These are phyloP conservation scores for Cottoperca gobio DNA, from an alignment of 2,797 vertebrate genomes.

Conservation along the genomic window DNA sequence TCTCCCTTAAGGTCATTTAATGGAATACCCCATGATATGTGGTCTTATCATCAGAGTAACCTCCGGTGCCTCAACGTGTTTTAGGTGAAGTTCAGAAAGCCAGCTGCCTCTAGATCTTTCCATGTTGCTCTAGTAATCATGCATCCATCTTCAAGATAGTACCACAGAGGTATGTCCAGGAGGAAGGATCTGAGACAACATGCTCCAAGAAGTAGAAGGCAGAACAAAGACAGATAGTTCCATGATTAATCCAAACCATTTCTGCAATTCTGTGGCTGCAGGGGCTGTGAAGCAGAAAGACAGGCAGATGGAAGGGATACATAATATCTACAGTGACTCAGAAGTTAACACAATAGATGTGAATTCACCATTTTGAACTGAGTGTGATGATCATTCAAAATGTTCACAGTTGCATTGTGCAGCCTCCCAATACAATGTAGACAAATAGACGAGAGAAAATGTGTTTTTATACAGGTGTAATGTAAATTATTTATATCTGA, in stretches of 20 bases:
- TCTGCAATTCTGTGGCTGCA: background rate
- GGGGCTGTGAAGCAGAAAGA: too few relatives aligned
- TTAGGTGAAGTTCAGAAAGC: slow-evolving; percentile 87
- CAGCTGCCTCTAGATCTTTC: slow-evolving; percentile 86
- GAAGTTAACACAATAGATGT: background rate
- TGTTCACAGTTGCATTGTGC: background rate
- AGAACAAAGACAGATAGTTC: background rate
- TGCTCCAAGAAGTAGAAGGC: slow-evolving; percentile 86
- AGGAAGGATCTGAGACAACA: slow-evolving; percentile 76
- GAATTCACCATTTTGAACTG: background rate
- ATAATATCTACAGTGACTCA: background rate
- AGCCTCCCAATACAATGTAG: background rate
- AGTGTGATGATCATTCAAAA: background rate
- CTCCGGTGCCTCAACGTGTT: slow-evolving; percentile 70
- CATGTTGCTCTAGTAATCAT: slow-evolving; percentile 84
- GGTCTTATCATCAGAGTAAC: slow-evolving; percentile 77
- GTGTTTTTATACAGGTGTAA: too few relatives aligned
- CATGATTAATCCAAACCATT: background rate
- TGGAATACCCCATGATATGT: slow-evolving; percentile 87
- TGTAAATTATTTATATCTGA: too few relatives aligned
- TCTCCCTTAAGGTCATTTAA: slow-evolving; percentile 77
- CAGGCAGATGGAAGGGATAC: too few relatives aligned
- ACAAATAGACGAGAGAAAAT: background rate
- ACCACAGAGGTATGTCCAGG: slow-evolving; percentile 87
- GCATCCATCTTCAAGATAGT: slow-evolving; percentile 87